Evolutionary conservation across 2,113 vertebrate genomes (phyloP), one percentile per base, ranked within the genome.

Genomic region (Tinamus guttatus): DNA sequence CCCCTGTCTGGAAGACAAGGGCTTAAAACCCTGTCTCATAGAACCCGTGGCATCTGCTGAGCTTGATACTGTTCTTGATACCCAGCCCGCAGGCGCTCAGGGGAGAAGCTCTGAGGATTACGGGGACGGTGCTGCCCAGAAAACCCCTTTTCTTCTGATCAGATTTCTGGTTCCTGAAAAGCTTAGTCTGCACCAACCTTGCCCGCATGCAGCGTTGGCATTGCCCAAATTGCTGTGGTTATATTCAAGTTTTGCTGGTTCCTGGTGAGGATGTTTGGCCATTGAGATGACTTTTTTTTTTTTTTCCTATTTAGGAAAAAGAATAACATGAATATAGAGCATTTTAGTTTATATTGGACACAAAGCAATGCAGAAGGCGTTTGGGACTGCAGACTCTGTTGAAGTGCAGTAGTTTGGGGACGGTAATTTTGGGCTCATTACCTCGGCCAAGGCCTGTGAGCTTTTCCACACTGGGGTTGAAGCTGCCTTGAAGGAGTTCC

Each of bases 1-100:
- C 74, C 82, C 73, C 82, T 87, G 87, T 95, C 87, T 90, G 94
- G 87, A 80, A 90, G 40, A 83, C 78, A 54, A 54, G 56, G 51
- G 87, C 87, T 95, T 93, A 87, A 95, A 76, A 54, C 76, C 90
- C 60, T 87, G 63, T 87, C 94, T 95, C 90, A 76, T 56, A 15
- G 36, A 81, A 80, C 94, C 90, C 71, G 90, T 54, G 69, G 83
- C 90, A 80, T 84, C 83, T 95, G 90, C 90, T 87, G 90, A 84
- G 90, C 74, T 76, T 80, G 87, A 84, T 84, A 93, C 83, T 59
- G 20, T 65, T 60, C 69, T 81, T 90, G 90, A 90, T 93, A 85
- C 93, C 45, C 86, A 60, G 80, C n/a, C 83, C 73, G 58, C 28
- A 30, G 81, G 74, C 74, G 20, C 84, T 65, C 49, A 7, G 71